Base-by-base conservation (phyloP, 2,797 vertebrate species). In the Alosa sapidissima region DNA sequence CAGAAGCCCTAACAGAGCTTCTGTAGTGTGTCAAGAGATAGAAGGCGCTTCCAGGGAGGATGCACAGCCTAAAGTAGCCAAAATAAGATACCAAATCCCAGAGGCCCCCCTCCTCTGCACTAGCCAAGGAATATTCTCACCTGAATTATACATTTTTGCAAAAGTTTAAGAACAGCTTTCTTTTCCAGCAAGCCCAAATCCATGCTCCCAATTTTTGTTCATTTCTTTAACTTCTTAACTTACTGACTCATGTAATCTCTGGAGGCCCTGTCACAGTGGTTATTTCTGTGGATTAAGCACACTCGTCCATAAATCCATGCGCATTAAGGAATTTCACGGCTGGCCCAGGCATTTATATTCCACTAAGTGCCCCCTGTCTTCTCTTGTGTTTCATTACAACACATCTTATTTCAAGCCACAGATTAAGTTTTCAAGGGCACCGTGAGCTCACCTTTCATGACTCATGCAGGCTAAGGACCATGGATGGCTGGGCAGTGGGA, bases 1-100 rank as follows among this genome's bases (percentile, higher is more conserved):
- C 85, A 91, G 82, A 82, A 87, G 87, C 89, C 87, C 82, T 54
- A 41, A 83, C 84, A 54, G 81, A 19, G 41, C 16, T 47, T 47
- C 36, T 78, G 41, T 75, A 13, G 16, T 7, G 36, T 6, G 13
- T 16, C 19, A 5, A 58, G 7, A 65, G 60, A 24, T 65, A 24
- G n/a, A 6, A 24, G 60, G 5, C 58, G 16, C 21, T 8, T 24
- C 1, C n/a, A 24, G 21, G 24, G 10, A 65, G 62, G 51, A 52
- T 52, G 3, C 24, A 11, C 10, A 8, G 55, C 55, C 19, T 58
- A 65, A 28, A 65, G 13, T 33, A 65, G 62, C 62, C 62, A 65
- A 65, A 65, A 65, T 13, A 33, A 65, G 62, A 65, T 10, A 65
- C 11, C 9, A 65, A 2, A 65, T 65, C 24, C 24, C 62, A 9